Evolutionary conservation across 2,113 vertebrate genomes (phyloP).

Genomic region (Sialia sialis): DNA sequence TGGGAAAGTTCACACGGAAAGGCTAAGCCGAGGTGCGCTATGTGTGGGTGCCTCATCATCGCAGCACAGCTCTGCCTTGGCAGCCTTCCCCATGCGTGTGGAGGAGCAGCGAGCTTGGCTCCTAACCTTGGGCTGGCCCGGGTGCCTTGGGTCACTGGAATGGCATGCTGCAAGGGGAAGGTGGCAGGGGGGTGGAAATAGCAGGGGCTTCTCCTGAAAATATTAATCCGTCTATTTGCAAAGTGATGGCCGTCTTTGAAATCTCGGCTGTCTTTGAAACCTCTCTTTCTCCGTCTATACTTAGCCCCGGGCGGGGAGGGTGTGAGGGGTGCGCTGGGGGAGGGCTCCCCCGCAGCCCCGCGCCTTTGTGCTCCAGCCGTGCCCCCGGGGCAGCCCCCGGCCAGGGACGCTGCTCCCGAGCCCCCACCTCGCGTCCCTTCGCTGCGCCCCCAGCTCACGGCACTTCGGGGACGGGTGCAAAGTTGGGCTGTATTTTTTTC

Average conservation of each 20-base stretch:
- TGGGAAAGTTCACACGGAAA: neutral
- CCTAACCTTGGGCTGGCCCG: slow-evolving; percentile 49
- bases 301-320: slow-evolving; percentile 27
- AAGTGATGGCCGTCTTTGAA: slow-evolving; percentile 60
- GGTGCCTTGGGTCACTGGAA: slow-evolving; percentile 62
- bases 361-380: neutral
- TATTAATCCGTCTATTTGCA: slow-evolving; percentile 54
- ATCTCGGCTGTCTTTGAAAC: slow-evolving; percentile 61
- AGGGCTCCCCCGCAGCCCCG: neutral
- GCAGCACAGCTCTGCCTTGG: neutral
- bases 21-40: neutral
- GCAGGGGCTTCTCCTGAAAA: slow-evolving; percentile 40
- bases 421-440: fast-evolving
- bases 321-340: neutral
- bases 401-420: fast-evolving
- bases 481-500: neutral
- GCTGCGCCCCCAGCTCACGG: fast-evolving
- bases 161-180: slow-evolving; percentile 39
- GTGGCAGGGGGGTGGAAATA: neutral
- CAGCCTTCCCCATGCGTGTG: neutral
- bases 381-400: neutral
- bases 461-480: fast-evolving
- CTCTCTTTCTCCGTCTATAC: slow-evolving; percentile 39
- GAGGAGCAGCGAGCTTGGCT: slow-evolving; percentile 23
- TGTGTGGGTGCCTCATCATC: neutral